A percentile compares a stretch with the other conserved stretches of the same genome.
Evolutionary conservation across 2,113 vertebrate genomes (phyloP).

Genomic region (Pseudopodoces humilis): DNA sequence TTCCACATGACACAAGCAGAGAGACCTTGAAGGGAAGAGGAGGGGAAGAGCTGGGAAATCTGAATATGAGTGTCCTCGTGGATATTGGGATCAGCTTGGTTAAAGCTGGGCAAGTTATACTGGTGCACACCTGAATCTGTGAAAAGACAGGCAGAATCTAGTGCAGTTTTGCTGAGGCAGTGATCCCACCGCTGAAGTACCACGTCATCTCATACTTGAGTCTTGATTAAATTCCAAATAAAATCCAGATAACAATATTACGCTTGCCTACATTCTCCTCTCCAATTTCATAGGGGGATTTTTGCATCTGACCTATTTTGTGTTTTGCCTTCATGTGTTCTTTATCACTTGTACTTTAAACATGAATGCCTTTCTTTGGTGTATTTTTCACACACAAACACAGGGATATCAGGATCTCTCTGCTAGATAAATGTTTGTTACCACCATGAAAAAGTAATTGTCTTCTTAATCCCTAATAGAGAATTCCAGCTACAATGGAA

Average conservation of each 20-base stretch:
- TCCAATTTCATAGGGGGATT: background rate
- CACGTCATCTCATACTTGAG: constrained; percentile 16
- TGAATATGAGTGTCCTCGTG: background rate
- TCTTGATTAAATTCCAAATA: constrained; percentile 39
- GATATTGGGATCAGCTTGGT: background rate
- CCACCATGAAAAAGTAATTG: background rate
- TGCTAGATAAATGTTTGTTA: background rate
- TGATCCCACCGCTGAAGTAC: constrained; percentile 6
- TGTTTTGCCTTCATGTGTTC: background rate
- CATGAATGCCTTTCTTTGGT: background rate
- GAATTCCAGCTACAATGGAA: background rate
- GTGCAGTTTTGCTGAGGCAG: background rate
- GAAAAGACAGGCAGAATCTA: constrained; percentile 41
- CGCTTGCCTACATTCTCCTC: constrained; percentile 13
- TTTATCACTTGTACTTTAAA: constrained; percentile 7
- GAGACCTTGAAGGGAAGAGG: constrained; percentile 15
- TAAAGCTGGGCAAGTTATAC: constrained; percentile 17
- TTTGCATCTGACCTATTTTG: constrained; percentile 25
- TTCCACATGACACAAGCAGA: constrained; percentile 41
- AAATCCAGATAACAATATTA: constrained; percentile 5
- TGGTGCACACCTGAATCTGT: constrained; percentile 32
- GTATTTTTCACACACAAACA: background rate
- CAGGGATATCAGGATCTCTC: background rate
- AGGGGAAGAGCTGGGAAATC: background rate
- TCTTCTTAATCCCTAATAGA: background rate